Conservation (phyloP, 1,140 invertebrate genomes). For the Zaprionus africanus region DNA sequence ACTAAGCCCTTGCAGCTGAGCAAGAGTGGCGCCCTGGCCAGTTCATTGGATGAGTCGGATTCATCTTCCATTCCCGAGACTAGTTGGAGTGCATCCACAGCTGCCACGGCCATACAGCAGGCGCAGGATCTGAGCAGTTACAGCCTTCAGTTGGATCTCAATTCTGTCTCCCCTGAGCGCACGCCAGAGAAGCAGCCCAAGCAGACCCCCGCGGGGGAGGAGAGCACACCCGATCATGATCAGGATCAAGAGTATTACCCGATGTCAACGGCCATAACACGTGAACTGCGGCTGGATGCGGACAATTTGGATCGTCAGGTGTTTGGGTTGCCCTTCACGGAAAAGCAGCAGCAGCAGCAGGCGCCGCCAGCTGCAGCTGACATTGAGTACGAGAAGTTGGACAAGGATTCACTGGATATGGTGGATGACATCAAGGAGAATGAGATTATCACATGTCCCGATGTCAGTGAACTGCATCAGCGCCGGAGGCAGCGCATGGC, state of each 20-base stretch:
- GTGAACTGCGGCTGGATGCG: slow-evolving; percentile 91
- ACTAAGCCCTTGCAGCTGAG: slow-evolving; percentile 84
- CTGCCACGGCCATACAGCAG: slow-evolving; percentile 78
- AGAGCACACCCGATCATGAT: slow-evolving; percentile 91
- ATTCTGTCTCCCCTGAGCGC: slow-evolving; percentile 43
- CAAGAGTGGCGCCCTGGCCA: slow-evolving; percentile 68
- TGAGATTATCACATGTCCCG: slow-evolving; percentile 76
- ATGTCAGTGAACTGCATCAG: slow-evolving; percentile 71
- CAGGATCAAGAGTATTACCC: slow-evolving; percentile 92
- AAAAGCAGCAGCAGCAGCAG: slow-evolving; percentile 29
- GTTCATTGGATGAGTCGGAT: slow-evolving; percentile 85
- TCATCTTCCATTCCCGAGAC: slow-evolving; percentile 84
- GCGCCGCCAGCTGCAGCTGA: slow-evolving; percentile 18
- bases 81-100: slow-evolving; percentile 78
- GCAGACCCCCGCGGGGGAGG: slow-evolving; percentile 78
- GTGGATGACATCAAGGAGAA: slow-evolving; percentile 80
- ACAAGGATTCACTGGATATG: slow-evolving; percentile 77
- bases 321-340: slow-evolving; percentile 85
- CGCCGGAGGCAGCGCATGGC: slow-evolving; percentile 65
- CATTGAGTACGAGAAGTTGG: slow-evolving; percentile 80
- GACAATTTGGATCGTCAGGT: slow-evolving; percentile 93
- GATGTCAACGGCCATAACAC: slow-evolving; percentile 93
- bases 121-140: slow-evolving; percentile 74
- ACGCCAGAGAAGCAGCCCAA: slow-evolving; percentile 12
- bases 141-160: slow-evolving; percentile 71